These are phyloP conservation scores for Orycteropus afer DNA, from an alignment of 2,113 vertebrate species.

Conservation along the genomic window DNA sequence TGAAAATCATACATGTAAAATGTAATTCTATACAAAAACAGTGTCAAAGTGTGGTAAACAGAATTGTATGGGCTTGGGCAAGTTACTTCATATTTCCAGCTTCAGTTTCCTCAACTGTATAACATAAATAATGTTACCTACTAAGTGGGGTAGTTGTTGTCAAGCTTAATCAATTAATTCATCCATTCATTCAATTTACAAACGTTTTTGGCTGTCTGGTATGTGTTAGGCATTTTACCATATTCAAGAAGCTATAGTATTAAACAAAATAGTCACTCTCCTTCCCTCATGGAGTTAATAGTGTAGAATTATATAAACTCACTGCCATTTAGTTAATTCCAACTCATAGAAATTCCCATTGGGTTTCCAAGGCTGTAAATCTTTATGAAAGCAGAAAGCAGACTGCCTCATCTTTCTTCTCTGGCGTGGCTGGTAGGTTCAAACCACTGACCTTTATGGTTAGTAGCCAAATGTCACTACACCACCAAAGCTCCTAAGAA, in stretches of 20 bases:
- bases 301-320: background rate
- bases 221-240: background rate
- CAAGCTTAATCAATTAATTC: background rate
- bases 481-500: too few relatives aligned
- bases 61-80: background rate
- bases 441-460: too few relatives aligned
- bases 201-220: background rate
- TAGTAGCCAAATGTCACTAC: too few relatives aligned
- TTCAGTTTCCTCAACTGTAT: background rate
- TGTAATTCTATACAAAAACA: background rate
- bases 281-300: background rate
- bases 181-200: too few relatives aligned
- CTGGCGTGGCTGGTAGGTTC: too few relatives aligned
- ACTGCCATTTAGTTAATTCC: too few relatives aligned
- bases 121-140: conserved; percentile 15
- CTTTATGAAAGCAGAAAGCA: too few relatives aligned
- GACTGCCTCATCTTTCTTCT: too few relatives aligned
- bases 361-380: too few relatives aligned
- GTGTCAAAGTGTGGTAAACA: background rate
- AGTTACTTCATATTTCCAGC: background rate
- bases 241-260: background rate
- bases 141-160: background rate
- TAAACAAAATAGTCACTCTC: background rate
- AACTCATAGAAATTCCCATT: too few relatives aligned
- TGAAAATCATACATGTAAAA: background rate